A percentile compares a stretch with the other conserved stretches of the same genome.
These are phyloP conservation scores for Progne subis DNA, from an alignment of 2,113 vertebrate genomes.

Conservation along the genomic window DNA sequence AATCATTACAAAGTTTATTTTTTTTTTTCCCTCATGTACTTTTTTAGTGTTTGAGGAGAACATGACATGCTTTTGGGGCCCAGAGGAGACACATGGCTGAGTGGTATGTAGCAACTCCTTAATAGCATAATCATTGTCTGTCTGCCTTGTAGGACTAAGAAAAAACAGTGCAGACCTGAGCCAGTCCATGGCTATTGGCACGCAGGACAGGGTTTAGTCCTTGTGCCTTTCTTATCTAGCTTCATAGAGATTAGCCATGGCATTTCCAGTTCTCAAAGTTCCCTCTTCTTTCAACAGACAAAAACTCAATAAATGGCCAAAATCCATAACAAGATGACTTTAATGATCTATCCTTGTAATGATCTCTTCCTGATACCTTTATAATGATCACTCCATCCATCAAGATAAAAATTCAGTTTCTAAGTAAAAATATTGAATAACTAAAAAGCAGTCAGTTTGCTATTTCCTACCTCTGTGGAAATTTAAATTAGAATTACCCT, in stretches of 20 bases:
- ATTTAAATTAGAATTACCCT: background rate
- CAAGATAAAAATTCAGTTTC: background rate
- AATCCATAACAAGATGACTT: background rate
- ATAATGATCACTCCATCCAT: background rate
- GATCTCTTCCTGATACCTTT: background rate
- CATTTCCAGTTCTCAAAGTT: background rate
- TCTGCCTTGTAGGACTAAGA: background rate
- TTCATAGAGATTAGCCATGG: background rate
- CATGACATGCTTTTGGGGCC: rapidly evolving
- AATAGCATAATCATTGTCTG: background rate
- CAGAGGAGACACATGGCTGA: background rate
- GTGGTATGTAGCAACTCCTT: background rate
- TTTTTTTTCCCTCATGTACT: background rate
- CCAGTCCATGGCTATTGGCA: rapidly evolving
- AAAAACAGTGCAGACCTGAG: background rate
- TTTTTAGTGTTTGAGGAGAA: background rate
- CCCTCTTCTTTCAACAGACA: background rate
- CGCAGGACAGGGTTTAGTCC: background rate
- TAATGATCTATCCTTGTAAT: background rate
- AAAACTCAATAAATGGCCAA: background rate
- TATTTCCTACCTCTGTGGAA: background rate
- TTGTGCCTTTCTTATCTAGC: background rate
- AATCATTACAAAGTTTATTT: background rate
- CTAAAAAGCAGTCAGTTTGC: background rate
- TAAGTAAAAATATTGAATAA: background rate